Evolutionary conservation across 2,888 invertebrate species (phyloP), one percentile per base, ranked within the genome.

Genomic region (Drosophila melanosoma): DNA sequence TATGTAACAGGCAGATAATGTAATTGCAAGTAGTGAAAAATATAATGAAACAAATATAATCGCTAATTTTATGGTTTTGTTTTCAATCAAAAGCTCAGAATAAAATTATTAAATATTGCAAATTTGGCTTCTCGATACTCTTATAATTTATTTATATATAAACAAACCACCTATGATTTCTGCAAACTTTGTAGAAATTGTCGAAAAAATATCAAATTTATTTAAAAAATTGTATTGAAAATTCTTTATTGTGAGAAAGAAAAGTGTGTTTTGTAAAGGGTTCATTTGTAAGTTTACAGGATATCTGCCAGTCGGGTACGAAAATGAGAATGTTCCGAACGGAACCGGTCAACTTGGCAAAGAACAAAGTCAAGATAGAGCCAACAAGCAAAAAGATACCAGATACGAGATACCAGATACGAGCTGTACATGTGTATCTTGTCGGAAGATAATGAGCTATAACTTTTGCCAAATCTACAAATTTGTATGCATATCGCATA

Each of bases 361-460:
- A 57, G 45, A 59, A 51, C 65, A 62, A 66, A 69, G 57, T 76
- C 65, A 60, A 87, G 87, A 83, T 58, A 76, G 69, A 56, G 38
- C 45, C 29, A 17, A 10, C 23, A 29, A 67, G 48, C 36, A 17
- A 12, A 38, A 35, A 72, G 67, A 67, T 71, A 71, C 71, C 32
- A 71, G 69, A 57, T 67, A 56, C 40, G n/a, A 32, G 40, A 69
- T 63, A 71, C 56, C 56, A 77, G 77, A 76, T 76, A 76, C 66
- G 54, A 53, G 64, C 56, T 57, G 26, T 68, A 81, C 81, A 78
- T 71, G 62, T 78, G 78, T 81, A 69, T 65, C 77, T 78, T 81
- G 81, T 71, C 72, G 59, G 58, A 3, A 59, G 81, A 81, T 84
- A 84, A 89, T 78, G 75, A 70, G 72, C 83, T 35, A 77, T 72